Conservation (phyloP, 2,113 vertebrate species). For the Pontoporia blainvillei region DNA sequence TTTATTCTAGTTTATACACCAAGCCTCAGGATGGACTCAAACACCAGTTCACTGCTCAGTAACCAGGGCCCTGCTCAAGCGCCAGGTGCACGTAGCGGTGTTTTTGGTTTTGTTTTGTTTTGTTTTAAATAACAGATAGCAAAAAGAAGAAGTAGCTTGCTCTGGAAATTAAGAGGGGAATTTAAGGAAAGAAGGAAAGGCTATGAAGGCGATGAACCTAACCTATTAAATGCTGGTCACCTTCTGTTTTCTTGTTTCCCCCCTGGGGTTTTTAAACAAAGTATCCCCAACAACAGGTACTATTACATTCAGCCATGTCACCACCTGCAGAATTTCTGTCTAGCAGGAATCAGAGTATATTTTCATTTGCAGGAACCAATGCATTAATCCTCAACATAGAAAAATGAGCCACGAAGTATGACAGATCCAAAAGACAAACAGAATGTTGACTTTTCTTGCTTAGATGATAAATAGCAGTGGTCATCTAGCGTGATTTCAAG, state of each 20-base stretch:
- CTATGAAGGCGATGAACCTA: neutral
- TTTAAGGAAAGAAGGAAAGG: constrained; percentile 38
- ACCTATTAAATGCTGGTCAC: neutral
- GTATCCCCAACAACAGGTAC: neutral
- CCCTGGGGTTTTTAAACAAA: neutral
- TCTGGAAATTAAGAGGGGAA: neutral
- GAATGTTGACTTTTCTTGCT: neutral
- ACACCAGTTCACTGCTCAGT: neutral
- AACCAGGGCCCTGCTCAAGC: neutral
- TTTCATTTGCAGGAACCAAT: constrained; percentile 31
- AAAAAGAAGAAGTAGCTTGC: neutral
- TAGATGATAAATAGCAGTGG: neutral
- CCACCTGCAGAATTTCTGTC: neutral
- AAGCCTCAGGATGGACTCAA: neutral
- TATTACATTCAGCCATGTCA: neutral
- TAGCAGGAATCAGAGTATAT: neutral
- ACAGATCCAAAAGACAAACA: neutral
- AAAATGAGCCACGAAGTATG: constrained; percentile 1
- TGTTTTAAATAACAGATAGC: neutral
- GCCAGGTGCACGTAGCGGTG: accelerated
- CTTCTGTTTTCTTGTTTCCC: neutral
- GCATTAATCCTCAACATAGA: constrained; percentile 28
- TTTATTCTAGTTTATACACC: neutral
- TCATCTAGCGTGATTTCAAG: neutral
- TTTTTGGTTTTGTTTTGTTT: neutral